Base-by-base conservation (phyloP, 1,140 invertebrate genomes). In the Trinorchestia longiramus region DNA sequence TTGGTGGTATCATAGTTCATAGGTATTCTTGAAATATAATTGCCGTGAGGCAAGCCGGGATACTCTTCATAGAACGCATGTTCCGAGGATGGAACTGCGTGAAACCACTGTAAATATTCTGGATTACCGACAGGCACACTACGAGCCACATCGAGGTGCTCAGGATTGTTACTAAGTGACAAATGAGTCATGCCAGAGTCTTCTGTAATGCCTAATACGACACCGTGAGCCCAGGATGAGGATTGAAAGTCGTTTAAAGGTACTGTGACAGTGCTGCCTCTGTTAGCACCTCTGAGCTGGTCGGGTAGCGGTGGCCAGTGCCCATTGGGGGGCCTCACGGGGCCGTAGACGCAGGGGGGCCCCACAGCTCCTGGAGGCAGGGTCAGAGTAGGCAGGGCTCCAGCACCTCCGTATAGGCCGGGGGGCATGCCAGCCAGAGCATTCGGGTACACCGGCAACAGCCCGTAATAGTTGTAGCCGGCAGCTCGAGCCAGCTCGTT, bases 401-500 rank as follows among this genome's bases (percentile, higher is more conserved):
- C 95, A 42, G 96, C 95, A 8, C 45, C 96, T 41, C 96, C 95
- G 95, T 41, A 96, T 91, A 95, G 95, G 92, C 28, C 96, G 96
- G n/a, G 95, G 94, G 47, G 96, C 87, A 43, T 91, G n/a, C 45
- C 96, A 91, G 90, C 96, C 96, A 96, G 41, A 95, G 96, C 23
- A 95, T 96, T 45, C 96, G 96, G 36, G 96, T 96, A 90, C 96
- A 96, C 42, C 96, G 95, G 96, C 96, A 97, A 11, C 1, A 97
- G 97, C 96, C 97, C 97, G 97, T 99, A 99, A 0, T 99, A 97
- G 0, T 99, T 98, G 97, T 99, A 99, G 28, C 99, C 99, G 0
- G 99, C 99, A 0, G 99, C 99, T 1, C 99, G 97, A 0, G 99
- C 99, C 97, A 99, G 99, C 97, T 99, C 99, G 0, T 99, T 99